Evolutionary conservation across 2,888 invertebrate genomes (phyloP), one percentile per base, ranked within the genome.

Genomic region (Sthenelais limicola): DNA sequence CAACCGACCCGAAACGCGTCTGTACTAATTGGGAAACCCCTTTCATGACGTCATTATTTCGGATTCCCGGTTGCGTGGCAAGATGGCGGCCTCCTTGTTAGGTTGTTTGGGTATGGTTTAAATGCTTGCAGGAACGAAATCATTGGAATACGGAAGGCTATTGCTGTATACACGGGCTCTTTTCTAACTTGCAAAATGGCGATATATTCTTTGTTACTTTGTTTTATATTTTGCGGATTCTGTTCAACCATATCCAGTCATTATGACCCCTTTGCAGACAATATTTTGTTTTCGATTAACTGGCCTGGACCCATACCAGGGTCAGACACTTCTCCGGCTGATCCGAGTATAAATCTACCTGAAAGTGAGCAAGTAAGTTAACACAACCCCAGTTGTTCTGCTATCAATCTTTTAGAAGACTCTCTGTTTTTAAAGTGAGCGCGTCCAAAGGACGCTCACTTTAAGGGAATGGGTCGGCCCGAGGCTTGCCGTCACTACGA

Each of bases 191-290:
- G 28, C 24, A 18, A 15, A 62, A 62, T 62, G 62, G 62, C 62
- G 24, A 62, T 1, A 12, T 21, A 35, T 38, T 28, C 48, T 30
- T n/a, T 48, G 3, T 28, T 47, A 47, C 30, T 3, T 26, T 12
- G 9, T 28, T 7, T 67, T 18, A 2, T 48, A 15, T 7, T 67
- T 4, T 62, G 38, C 24, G n/a, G n/a, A 7, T 28, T 67, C 18
- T 15, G n/a, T 48, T 32, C 7, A 2, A 21, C 35, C 9, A 52
- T 35, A 12, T 24, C 28, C n/a, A 43, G 24, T 12, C 30, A 73
- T 56, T 73, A 73, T 51, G 75, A 75, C 21, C 70, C 73, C 0
- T 49, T 75, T 58, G 32, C 73, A 38, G 76, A 76, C 68, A 71
- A 68, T 48, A 62, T 68, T 73, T 74, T 71, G n/a, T 74, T 73